phyloP scores from a whole-genome alignment of 92 coral and sea anemone species.

The Micromussa lordhowensis region DNA sequence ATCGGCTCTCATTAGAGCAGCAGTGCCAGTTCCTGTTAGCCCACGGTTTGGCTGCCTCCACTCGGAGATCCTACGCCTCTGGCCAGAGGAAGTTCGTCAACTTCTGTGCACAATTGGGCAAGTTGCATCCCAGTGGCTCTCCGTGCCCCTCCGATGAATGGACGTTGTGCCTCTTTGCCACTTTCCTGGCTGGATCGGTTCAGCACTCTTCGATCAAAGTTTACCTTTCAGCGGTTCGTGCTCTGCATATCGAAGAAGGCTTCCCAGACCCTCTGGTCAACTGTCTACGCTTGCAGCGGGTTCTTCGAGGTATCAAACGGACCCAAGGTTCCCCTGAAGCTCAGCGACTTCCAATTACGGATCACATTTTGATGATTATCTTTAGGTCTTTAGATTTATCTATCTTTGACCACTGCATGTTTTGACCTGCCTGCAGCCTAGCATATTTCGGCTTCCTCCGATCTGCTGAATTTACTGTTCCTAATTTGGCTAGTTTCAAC shows the following conservation, averaged over 20 bases:
- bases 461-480: constrained; percentile 50
- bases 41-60: no score
- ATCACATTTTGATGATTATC: not conserved
- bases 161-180: not conserved
- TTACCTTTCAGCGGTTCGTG: constrained; percentile 17
- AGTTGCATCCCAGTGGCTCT: constrained; percentile 6
- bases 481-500: constrained; percentile 5
- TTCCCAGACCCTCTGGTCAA: not conserved
- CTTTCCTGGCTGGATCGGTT: constrained; percentile 19
- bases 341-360: constrained; percentile 4
- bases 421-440: constrained; percentile 55
- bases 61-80: no score
- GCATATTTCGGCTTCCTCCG: constrained; percentile 53
- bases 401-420: constrained; percentile 36
- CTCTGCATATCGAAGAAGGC: constrained; percentile 9
- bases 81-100: constrained; percentile 23
- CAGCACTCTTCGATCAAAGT: constrained; percentile 23
- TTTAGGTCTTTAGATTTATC: not conserved
- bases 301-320: no score
- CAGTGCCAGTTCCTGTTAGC: no score
- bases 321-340: no score
- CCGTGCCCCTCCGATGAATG: no score
- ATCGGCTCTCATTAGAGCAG: no score
- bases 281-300: not conserved
- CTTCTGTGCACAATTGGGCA: not conserved